These are phyloP conservation scores for Mastigias papua DNA, from an alignment of 30 jellyfish, hydroid and myxozoan species.

Conservation along the genomic window DNA sequence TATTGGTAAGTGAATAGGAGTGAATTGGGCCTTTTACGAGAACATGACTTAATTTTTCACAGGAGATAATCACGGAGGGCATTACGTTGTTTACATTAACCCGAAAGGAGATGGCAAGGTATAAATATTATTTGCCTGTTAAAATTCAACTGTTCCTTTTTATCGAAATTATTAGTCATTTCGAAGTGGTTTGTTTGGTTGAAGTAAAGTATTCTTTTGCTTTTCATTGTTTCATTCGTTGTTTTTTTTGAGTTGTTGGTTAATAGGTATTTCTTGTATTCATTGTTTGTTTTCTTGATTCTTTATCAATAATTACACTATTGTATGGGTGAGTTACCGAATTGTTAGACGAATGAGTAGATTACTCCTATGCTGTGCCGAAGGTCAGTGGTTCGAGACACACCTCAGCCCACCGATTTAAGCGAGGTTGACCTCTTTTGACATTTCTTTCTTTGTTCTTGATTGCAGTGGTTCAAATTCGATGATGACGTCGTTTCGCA, in stretches of 20 bases:
- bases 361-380: no score
- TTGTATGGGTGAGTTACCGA: neutral
- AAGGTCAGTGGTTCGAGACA: no score
- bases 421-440: neutral
- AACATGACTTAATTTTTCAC: neutral
- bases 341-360: no score
- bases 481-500: slow-evolving; percentile 99
- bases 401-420: neutral
- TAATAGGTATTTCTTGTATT: no score
- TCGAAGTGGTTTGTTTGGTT: no score
- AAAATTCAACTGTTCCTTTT: no score
- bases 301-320: neutral
- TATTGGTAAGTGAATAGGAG: no score
- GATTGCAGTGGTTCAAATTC: slow-evolving; percentile 94
- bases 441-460: neutral
- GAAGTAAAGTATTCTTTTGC: no score
- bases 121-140: no score
- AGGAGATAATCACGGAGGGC: slow-evolving; percentile 99
- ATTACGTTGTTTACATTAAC: slow-evolving; percentile 97
- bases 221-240: neutral
- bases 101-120: slow-evolving; percentile 99
- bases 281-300: neutral
- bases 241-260: neutral
- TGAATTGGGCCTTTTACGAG: no score
- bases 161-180: no score